Conservation (phyloP, 2,113 vertebrate species). For the Spea multiplicata region DNA sequence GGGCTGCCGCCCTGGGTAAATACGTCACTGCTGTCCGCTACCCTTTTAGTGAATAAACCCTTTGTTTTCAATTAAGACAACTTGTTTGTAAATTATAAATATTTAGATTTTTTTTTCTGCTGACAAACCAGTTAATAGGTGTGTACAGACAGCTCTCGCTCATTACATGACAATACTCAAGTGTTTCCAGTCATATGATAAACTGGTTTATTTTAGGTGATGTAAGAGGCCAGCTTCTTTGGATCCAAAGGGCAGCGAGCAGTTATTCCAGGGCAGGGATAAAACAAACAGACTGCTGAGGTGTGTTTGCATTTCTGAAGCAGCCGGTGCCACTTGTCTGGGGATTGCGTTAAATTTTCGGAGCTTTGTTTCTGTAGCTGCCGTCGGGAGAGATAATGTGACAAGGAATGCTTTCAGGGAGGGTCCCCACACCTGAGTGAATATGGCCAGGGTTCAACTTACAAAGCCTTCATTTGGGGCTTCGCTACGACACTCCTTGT, state of each 20-base stretch:
- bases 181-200: neutral
- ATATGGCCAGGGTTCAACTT: no score
- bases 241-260: constrained; percentile 29
- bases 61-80: no score
- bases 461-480: no score
- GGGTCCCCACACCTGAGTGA: no score
- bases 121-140: neutral
- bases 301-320: neutral
- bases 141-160: neutral
- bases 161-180: neutral
- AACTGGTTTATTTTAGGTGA: constrained; percentile 17
- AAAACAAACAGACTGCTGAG: constrained; percentile 23
- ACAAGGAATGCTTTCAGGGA: neutral
- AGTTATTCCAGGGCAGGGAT: constrained; percentile 19
- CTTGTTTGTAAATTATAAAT: no score
- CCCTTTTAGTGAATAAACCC: no score
- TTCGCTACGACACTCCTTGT: no score
- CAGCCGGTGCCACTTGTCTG: neutral
- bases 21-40: no score
- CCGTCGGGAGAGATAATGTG: neutral
- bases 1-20: no score
- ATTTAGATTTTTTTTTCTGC: neutral
- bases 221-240: constrained; percentile 1
- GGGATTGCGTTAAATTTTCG: neutral
- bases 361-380: neutral